These are phyloP conservation scores for Hydra vulgaris DNA, from an alignment of 30 jellyfish, hydroid and myxozoan species.

Conservation along the genomic window DNA sequence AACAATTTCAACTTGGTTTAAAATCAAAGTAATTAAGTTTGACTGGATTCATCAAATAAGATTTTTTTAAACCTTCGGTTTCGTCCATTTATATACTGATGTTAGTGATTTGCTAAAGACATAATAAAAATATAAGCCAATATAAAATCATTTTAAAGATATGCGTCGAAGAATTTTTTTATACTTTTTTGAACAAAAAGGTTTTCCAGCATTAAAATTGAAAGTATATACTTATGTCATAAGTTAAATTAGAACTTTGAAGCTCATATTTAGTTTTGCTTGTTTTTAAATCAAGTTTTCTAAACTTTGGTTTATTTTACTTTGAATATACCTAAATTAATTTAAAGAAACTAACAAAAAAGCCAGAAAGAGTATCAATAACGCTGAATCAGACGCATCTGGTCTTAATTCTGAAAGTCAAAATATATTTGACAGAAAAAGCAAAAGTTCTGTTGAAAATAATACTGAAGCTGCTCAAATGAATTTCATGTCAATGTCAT, in stretches of 20 bases:
- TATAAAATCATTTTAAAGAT: too few relatives aligned
- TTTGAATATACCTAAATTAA: too few relatives aligned
- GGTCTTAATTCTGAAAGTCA: not conserved
- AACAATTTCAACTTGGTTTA: not conserved
- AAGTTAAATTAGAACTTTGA: not conserved
- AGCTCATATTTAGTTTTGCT: not conserved
- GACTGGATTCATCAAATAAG: too few relatives aligned
- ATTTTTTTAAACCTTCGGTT: too few relatives aligned
- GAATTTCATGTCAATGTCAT: not conserved
- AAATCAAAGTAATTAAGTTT: too few relatives aligned
- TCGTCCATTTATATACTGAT: too few relatives aligned
- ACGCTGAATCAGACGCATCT: not conserved
- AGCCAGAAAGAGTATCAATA: not conserved
- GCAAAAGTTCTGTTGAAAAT: not conserved
- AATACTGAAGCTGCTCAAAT: not conserved
- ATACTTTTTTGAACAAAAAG: not conserved
- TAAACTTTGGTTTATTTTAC: too few relatives aligned
- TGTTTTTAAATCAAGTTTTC: too few relatives aligned
- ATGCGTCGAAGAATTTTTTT: not conserved
- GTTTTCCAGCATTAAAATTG: not conserved
- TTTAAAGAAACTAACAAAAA: not conserved
- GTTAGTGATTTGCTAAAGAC: not conserved
- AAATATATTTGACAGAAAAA: not conserved
- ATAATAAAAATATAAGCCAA: not conserved
- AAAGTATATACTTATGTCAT: not conserved